A percentile compares a stretch with the other conserved stretches of the same genome.
These are phyloP conservation scores for Apostichopus parvimensis DNA, from an alignment of 35 echinoderm and acorn worm genomes.

Conservation along the genomic window DNA sequence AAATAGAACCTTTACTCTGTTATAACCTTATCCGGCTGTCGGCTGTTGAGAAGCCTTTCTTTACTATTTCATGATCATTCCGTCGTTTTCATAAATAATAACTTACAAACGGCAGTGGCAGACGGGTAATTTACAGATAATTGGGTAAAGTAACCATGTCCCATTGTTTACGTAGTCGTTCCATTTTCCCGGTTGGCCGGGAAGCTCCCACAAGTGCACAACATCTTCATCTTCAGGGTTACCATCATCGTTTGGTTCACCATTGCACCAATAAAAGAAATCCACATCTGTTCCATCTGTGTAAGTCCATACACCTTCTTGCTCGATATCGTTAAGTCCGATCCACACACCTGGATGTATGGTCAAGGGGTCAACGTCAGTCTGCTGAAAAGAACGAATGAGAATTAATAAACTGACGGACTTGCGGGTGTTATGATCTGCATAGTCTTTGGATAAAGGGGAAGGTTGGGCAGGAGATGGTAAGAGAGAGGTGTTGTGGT, in stretches of 20 bases:
- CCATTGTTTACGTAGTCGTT: not conserved
- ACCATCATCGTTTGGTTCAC: not conserved
- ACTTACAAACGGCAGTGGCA: not conserved
- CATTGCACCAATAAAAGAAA: not conserved
- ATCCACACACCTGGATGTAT: not conserved
- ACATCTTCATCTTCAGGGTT: not conserved
- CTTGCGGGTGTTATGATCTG: too few relatives aligned
- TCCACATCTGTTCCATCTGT: not conserved
- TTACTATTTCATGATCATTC: too few relatives aligned
- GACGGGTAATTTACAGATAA: constrained; percentile 20
- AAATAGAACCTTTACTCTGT: too few relatives aligned
- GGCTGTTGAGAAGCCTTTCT: too few relatives aligned
- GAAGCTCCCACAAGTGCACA: not conserved
- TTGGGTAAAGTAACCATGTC: not conserved
- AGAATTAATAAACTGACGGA: too few relatives aligned
- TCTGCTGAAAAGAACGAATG: not conserved
- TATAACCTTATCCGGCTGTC: too few relatives aligned
- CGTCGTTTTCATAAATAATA: too few relatives aligned
- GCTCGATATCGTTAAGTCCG: not conserved
- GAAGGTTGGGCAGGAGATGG: too few relatives aligned
- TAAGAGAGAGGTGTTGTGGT: too few relatives aligned
- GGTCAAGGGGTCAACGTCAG: not conserved
- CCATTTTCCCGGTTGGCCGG: not conserved
- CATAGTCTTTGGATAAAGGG: too few relatives aligned
- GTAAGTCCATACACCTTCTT: not conserved